Evolutionary conservation across 2,113 vertebrate species (phyloP).

Genomic region (Pantherophis guttatus): DNA sequence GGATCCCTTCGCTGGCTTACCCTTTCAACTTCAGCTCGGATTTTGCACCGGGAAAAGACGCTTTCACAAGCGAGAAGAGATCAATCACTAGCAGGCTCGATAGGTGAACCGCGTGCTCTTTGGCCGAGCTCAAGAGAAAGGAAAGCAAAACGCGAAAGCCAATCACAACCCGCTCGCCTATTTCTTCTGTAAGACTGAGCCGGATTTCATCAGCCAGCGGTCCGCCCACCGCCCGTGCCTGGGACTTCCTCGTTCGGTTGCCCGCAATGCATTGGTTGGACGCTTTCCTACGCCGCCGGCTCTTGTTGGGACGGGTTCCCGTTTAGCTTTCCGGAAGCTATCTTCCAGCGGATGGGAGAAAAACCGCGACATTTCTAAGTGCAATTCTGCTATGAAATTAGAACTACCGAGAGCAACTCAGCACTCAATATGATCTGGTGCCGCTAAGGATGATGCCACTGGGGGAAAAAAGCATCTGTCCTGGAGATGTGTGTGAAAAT

Average conservation of each 20-base stretch:
- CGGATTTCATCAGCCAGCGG: constrained; percentile 49
- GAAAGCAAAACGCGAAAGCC: neutral
- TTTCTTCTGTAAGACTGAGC: constrained; percentile 26
- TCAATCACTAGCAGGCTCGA: neutral
- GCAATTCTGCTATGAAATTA: neutral
- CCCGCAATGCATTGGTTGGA: neutral
- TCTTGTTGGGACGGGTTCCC: neutral
- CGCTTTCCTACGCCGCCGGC: neutral
- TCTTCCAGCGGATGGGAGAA: neutral
- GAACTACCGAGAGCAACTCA: neutral
- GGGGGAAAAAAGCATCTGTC: neutral
- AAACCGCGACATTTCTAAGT: neutral
- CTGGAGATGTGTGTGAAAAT: neutral
- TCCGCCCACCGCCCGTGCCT: neutral
- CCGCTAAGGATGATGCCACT: neutral
- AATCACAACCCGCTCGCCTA: neutral
- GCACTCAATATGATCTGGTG: neutral
- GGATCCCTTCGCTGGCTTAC: neutral
- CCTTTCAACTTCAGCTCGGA: neutral
- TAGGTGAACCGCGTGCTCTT: neutral
- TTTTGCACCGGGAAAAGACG: neutral
- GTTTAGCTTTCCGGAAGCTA: neutral
- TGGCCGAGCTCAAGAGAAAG: neutral
- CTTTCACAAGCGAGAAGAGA: neutral
- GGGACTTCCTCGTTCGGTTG: neutral